Conservation (phyloP, 64 coral and sea anemone species). For the Stichodactyla helianthus region DNA sequence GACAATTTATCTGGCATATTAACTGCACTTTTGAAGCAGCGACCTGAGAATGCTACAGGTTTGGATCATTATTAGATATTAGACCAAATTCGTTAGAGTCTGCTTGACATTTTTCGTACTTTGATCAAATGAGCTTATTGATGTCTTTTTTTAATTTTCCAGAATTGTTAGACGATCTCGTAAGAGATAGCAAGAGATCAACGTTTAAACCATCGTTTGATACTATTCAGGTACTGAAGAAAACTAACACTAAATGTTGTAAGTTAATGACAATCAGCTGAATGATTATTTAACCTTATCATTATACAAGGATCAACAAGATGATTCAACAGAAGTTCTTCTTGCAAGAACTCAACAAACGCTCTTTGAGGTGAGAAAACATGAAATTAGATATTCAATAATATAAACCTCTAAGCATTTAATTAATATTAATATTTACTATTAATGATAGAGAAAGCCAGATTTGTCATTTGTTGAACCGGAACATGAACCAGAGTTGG, state of each 20-base stretch:
- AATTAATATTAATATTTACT: not conserved
- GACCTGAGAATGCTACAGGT: constrained; percentile 70
- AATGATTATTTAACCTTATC: constrained; percentile 7
- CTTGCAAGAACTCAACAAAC: constrained; percentile 83
- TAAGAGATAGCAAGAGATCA: constrained; percentile 89
- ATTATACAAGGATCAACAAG: constrained; percentile 71
- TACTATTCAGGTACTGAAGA: constrained; percentile 82
- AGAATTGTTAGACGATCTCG: constrained; percentile 81
- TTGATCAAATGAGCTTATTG: not conserved
- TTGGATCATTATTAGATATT: constrained; percentile 27
- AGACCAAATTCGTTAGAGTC: not conserved
- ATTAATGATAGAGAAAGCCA: constrained; percentile 40
- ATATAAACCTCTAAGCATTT: not conserved
- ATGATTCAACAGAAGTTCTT: constrained; percentile 93
- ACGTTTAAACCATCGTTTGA: constrained; percentile 83
- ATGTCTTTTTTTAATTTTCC: not conserved
- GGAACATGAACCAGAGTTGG: constrained; percentile 58
- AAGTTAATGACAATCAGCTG: not conserved
- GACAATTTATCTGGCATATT: constrained; percentile 89
- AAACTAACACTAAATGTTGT: not conserved
- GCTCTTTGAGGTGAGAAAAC: constrained; percentile 70
- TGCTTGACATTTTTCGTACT: not conserved
- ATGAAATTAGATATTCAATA: not conserved
- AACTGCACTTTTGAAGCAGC: constrained; percentile 57
- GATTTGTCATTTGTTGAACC: constrained; percentile 24